Evolutionary conservation across 2,797 vertebrate genomes (phyloP), one percentile per base, ranked within the genome.

Genomic region (Dendrocincla tyrannina): DNA sequence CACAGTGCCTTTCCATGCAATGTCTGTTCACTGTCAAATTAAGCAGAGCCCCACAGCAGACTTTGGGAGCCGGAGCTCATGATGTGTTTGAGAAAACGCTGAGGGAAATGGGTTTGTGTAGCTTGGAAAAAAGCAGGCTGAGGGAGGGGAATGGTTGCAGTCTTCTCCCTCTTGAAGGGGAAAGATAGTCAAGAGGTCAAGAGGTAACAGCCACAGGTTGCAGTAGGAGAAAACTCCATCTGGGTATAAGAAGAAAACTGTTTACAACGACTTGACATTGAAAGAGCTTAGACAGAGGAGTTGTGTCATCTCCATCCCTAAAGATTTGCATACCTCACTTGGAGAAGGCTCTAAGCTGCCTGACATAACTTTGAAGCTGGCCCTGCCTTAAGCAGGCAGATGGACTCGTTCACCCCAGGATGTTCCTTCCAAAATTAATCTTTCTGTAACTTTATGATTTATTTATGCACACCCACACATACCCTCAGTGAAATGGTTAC

Each of bases 391-490:
- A 95, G 79, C 37, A 93, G 52, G 72, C 4, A 19, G 68, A 30
- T 83, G 52, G 64, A 83, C 78, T 96, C 56, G 47, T 75, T 94
- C 46, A 83, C n/a, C 58, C 68, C 50, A 47, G 41, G 49, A 93
- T 11, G 11, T 72, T 82, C 32, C 46, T 95, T 93, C 44, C 56
- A 53, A 89, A 94, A 85, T 82, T 76, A 94, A 89, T 91, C 55
- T 83, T 80, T 74, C 75, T 53, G 18, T 49, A 85, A 89, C 52
- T 64, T 91, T 20, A 80, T 74, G 24, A 56, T 91, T 91, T 85
- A 87, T 91, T 94, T 95, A 92, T 96, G 50, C 37, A 91, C 82
- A 89, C 67, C 91, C 72, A 92, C 89, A 79, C 50, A 41, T 70
- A 39, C 30, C 13, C 33, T 89, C 41, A 58, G 49, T 49, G 60